Conservation (phyloP, 2,888 invertebrate genomes). For the Ditula angustiorana region DNA sequence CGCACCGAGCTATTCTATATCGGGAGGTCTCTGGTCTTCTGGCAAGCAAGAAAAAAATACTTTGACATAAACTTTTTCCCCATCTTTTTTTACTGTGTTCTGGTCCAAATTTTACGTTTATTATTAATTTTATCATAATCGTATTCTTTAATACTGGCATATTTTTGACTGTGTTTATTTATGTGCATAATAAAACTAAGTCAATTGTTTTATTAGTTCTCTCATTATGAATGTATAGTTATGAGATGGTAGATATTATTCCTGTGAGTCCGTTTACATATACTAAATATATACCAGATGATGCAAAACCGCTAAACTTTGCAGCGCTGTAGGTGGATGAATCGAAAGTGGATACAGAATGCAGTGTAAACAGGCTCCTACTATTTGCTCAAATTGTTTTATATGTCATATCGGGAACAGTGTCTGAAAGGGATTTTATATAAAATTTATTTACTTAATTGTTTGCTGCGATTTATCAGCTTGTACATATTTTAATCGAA, state of each 20-base stretch:
- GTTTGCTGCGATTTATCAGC: conserved; percentile 20
- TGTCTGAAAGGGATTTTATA: conserved; percentile 41
- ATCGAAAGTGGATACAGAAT: conserved; percentile 9
- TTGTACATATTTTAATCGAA: conserved; percentile 34
- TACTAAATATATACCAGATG: neutral
- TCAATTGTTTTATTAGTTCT: conserved; percentile 1
- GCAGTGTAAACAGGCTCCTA: conserved; percentile 32
- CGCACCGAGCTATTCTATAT: neutral
- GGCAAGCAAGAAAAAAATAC: neutral
- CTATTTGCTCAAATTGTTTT: conserved; percentile 58
- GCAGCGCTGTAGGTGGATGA: neutral
- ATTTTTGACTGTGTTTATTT: conserved; percentile 5
- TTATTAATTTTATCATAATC: neutral
- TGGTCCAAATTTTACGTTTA: conserved; percentile 2
- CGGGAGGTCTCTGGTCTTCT: neutral
- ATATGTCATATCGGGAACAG: conserved; percentile 49
- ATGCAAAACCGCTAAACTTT: neutral
- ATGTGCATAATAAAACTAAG: neutral
- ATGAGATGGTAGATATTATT: neutral
- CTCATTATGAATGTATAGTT: neutral
- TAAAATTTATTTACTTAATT: conserved; percentile 31
- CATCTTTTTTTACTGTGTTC: neutral
- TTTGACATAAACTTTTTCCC: neutral
- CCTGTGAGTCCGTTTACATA: neutral
- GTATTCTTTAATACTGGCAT: neutral